Conservation (phyloP, 2,797 vertebrate genomes). For the Melanotaenia trifasciata region DNA sequence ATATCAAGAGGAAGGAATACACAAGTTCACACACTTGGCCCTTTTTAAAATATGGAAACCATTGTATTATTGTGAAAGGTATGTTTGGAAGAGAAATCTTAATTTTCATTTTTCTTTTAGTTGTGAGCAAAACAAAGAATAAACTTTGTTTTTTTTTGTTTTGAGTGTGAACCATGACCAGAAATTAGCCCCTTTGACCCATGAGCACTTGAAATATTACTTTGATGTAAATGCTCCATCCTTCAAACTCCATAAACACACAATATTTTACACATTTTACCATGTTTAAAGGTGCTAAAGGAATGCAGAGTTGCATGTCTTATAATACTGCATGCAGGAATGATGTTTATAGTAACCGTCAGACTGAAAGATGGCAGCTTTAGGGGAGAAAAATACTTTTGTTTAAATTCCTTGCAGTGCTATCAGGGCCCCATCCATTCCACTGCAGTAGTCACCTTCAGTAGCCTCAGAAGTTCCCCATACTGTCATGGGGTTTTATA, state of each 20-base stretch:
- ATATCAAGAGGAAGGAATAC: constrained; percentile 13
- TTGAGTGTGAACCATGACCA: not conserved
- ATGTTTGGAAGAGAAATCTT: constrained; percentile 5
- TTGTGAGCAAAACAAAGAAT: not conserved
- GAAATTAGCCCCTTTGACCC: constrained; percentile 11
- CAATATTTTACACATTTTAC: constrained; percentile 67
- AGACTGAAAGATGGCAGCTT: constrained; percentile 87
- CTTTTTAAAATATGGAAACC: constrained; percentile 14
- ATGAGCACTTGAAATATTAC: constrained; percentile 31
- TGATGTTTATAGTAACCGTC: constrained; percentile 88
- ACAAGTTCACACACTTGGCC: constrained; percentile 22
- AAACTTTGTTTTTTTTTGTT: not conserved
- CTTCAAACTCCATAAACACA: constrained; percentile 62
- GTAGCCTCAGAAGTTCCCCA: constrained; percentile 53
- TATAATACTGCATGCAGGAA: constrained; percentile 81
- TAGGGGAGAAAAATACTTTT: constrained; percentile 83
- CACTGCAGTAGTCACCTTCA: constrained; percentile 57
- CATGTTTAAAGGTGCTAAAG: constrained; percentile 73
- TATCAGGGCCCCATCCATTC: constrained; percentile 68
- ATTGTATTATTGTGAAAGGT: constrained; percentile 1
- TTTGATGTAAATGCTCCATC: constrained; percentile 55
- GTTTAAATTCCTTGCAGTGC: constrained; percentile 85
- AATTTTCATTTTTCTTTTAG: too few relatives aligned
- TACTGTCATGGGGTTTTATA: constrained; percentile 66
- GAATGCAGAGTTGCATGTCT: constrained; percentile 83